These are phyloP conservation scores for Strix occidentalis DNA, from an alignment of 2,797 vertebrate species.

Conservation along the genomic window DNA sequence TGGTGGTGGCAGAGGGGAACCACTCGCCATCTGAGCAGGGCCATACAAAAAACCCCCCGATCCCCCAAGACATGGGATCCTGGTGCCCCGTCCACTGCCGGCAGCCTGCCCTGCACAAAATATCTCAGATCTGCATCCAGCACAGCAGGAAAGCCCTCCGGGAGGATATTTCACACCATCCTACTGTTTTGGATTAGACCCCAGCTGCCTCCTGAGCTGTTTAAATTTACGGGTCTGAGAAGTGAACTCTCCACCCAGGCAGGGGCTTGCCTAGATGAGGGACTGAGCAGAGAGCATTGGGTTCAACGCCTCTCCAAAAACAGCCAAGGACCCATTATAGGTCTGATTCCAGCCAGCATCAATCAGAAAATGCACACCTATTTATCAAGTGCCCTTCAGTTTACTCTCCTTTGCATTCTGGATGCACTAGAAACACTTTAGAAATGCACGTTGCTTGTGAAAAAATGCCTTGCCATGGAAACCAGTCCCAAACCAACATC, in stretches of 20 bases:
- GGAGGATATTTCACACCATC: neutral
- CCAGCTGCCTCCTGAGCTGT: neutral
- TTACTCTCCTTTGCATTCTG: neutral
- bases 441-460: neutral
- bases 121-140: neutral
- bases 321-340: neutral
- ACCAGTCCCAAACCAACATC: neutral
- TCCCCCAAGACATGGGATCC: neutral
- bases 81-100: accelerated
- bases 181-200: conserved; percentile 24
- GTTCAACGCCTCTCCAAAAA: neutral
- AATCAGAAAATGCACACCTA: neutral
- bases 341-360: neutral
- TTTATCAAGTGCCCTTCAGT: neutral
- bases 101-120: neutral
- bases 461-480: accelerated
- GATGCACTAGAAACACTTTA: neutral
- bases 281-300: neutral
- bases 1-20: neutral
- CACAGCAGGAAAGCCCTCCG: neutral
- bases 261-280: neutral
- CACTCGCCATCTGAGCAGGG: neutral
- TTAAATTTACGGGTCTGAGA: neutral
- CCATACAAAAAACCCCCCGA: neutral
- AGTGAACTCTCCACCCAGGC: neutral